Evolutionary conservation across 53 echinoderm and acorn worm genomes (phyloP).

Genomic region (Echinometra lucunter): DNA sequence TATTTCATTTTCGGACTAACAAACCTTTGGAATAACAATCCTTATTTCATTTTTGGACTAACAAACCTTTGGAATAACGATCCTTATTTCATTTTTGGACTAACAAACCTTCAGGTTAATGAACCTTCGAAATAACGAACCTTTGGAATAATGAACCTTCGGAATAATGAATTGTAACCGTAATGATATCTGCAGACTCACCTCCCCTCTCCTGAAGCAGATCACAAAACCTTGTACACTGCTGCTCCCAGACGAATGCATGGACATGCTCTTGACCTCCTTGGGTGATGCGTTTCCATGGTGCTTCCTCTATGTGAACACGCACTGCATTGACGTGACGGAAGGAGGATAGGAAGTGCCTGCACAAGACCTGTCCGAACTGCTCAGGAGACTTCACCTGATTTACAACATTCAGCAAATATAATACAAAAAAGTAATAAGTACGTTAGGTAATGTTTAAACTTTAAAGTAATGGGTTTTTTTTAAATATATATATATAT

Average conservation of each 20-base stretch:
- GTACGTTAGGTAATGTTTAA: too few relatives aligned
- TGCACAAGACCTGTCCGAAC: conserved; percentile 79
- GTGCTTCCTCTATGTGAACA: conserved; percentile 77
- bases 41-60: too few relatives aligned
- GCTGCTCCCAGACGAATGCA: conserved; percentile 73
- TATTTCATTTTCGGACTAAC: too few relatives aligned
- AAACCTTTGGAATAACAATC: too few relatives aligned
- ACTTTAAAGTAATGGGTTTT: too few relatives aligned
- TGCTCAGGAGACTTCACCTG: conserved; percentile 78
- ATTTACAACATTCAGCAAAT: not conserved
- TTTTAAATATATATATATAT: too few relatives aligned
- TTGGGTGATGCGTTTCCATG: conserved; percentile 79
- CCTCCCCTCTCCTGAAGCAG: conserved; percentile 73
- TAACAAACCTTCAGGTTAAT: too few relatives aligned
- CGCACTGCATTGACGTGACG: conserved; percentile 64
- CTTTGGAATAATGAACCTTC: too few relatives aligned
- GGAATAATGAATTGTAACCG: too few relatives aligned
- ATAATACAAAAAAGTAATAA: not conserved
- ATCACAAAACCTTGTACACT: conserved; percentile 74
- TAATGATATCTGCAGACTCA: conserved; percentile 49
- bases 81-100: too few relatives aligned
- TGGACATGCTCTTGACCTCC: conserved; percentile 77
- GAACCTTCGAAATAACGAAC: too few relatives aligned
- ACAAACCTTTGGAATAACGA: too few relatives aligned
- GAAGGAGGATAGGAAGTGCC: conserved; percentile 77